Evolutionary conservation across 1,140 invertebrate genomes (phyloP), one percentile per base, ranked within the genome.

Genomic region (Atopsyche davidsoni): DNA sequence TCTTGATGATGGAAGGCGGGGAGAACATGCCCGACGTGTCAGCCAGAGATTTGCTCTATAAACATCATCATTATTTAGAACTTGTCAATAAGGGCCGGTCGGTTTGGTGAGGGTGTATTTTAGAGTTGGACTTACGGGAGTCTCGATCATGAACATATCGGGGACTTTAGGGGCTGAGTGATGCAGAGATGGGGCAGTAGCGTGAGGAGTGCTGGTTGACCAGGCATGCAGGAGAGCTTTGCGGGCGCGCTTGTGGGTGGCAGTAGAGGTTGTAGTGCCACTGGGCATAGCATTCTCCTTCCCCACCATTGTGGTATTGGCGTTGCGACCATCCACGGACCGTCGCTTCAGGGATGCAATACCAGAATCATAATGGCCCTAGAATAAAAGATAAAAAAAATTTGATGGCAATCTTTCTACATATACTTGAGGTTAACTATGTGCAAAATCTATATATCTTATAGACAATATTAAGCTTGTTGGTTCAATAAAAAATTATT

Each of bases 11-110:
- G 3, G 87, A 89, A 9, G 88, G 85, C 1, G 91, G 88, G 1
- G 89, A 92, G 62, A 93, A 92, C 50, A 90, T 67, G 10, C 87
- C 80, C 4, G 87, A 89, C 21, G 82, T 81, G 59, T 89, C 84
- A 10, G 78, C 80, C 62, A 93, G 68, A 38, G 86, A 88, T 75
- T 92, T 92, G 66, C 89, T 92, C 82, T 90, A 76, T 2, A 78
- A 79, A 48, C 62, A n/a, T n/a, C n/a, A n/a, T n/a, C n/a, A n/a
- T n/a, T n/a, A n/a, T n/a, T n/a, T n/a, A n/a, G n/a, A n/a, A n/a
- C n/a, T n/a, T n/a, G n/a, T n/a, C n/a, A n/a, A n/a, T n/a, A n/a
- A n/a, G n/a, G n/a, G n/a, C n/a, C n/a, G n/a, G n/a, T n/a, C n/a
- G n/a, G n/a, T n/a, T n/a, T n/a, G n/a, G n/a, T n/a, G n/a, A n/a